These are phyloP conservation scores for Tetramorium bicarinatum DNA, from an alignment of 2,888 invertebrate species.

Conservation along the genomic window DNA sequence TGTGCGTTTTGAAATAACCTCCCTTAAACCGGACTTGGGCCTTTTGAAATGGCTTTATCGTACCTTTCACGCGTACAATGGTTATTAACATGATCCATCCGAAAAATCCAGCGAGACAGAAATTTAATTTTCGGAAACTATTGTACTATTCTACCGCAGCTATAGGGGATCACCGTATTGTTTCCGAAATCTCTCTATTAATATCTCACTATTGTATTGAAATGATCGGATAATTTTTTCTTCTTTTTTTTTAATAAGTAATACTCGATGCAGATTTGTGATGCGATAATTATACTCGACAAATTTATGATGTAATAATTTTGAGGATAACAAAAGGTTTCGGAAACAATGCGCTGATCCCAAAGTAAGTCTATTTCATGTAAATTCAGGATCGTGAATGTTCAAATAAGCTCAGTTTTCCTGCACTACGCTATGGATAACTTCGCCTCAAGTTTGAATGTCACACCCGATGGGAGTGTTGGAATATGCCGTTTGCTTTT, in stretches of 20 bases:
- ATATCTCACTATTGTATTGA: neutral
- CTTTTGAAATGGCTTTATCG: constrained; percentile 35
- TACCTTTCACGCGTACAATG: constrained; percentile 32
- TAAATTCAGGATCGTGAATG: constrained; percentile 12
- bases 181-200: neutral
- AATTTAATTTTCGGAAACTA: constrained; percentile 29
- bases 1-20: constrained; percentile 39
- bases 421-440: constrained; percentile 5
- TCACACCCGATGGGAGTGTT: constrained; percentile 34
- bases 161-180: neutral
- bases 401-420: constrained; percentile 38
- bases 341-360: constrained; percentile 15
- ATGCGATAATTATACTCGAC: neutral
- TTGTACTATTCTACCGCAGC: neutral
- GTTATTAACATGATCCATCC: constrained; percentile 28
- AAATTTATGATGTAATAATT: constrained; percentile 11
- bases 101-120: neutral
- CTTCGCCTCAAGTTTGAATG: constrained; percentile 50
- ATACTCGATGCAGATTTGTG: no score
- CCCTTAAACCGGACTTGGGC: constrained; percentile 20
- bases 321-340: neutral
- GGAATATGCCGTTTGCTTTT: constrained; percentile 48
- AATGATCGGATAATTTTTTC: neutral
- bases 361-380: constrained; percentile 16
- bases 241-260: neutral